phyloP scores from a whole-genome alignment of 2,113 vertebrate species.

The Taurulus bubalis region DNA sequence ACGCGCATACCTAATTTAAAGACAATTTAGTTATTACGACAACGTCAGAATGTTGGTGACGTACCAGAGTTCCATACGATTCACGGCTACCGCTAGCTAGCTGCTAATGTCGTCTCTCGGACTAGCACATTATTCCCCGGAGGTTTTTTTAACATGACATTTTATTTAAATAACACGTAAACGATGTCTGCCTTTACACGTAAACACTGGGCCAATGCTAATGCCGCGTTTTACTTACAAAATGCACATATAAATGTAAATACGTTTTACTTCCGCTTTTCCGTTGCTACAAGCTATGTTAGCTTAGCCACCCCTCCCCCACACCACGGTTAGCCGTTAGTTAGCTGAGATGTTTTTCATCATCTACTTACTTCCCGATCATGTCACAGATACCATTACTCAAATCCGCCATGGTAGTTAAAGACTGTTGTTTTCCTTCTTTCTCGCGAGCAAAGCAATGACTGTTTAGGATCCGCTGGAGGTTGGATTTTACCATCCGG shows the following conservation, averaged over 20 bases:
- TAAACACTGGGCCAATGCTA: fast-evolving
- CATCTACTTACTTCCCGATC: constrained; percentile 85
- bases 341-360: constrained; percentile 27
- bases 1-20: too few species aligned
- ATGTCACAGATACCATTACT: constrained; percentile 85
- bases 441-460: constrained; percentile 90
- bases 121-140: fast-evolving
- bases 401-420: constrained; percentile 81
- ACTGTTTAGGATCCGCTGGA: constrained; percentile 90
- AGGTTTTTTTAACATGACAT: background rate
- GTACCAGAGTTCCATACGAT: constrained; percentile 35
- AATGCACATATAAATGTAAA: background rate
- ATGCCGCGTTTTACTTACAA: background rate
- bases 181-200: fast-evolving
- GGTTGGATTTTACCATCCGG: constrained; percentile 92
- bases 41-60: constrained; percentile 19
- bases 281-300: constrained; percentile 22
- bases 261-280: constrained; percentile 55
- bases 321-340: constrained; percentile 63
- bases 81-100: constrained; percentile 1
- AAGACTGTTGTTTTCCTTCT: constrained; percentile 84
- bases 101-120: background rate
- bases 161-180: background rate
- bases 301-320: constrained; percentile 72
- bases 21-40: too few species aligned